Evolutionary conservation across 1,140 invertebrate species (phyloP).

Genomic region (Archivesica marissinica): DNA sequence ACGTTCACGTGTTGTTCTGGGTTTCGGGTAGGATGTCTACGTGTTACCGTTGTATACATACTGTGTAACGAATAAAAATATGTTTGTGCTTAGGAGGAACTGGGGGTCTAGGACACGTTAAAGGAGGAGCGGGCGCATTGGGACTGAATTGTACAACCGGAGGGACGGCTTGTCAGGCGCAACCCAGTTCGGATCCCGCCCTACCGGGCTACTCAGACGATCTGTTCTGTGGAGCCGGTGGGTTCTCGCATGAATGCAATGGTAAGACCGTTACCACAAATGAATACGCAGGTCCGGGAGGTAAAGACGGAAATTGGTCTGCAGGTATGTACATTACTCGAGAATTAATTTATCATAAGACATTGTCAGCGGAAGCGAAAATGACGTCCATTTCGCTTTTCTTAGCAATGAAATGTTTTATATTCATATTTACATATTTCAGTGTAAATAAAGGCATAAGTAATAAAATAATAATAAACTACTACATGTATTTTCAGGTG

Average conservation of each 20-base stretch:
- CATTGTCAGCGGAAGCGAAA: too few relatives aligned
- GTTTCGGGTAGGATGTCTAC: too few relatives aligned
- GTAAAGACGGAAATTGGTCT: constrained; percentile 6
- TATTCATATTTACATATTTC: too few relatives aligned
- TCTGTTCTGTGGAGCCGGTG: constrained; percentile 42
- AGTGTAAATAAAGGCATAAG: too few relatives aligned
- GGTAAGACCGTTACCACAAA: background rate
- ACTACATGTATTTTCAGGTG: constrained; percentile 37
- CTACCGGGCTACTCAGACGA: background rate
- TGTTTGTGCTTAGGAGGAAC: constrained; percentile 21
- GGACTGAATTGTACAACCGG: constrained; percentile 14
- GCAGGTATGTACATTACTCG: constrained; percentile 13
- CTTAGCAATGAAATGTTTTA: too few relatives aligned
- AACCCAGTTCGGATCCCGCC: background rate
- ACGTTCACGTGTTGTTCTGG: too few relatives aligned
- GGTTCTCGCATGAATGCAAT: constrained; percentile 27
- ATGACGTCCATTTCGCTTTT: too few relatives aligned
- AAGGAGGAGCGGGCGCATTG: background rate
- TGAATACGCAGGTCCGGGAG: constrained; percentile 30
- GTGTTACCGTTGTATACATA: too few relatives aligned
- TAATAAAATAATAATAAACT: too few relatives aligned
- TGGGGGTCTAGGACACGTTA: background rate
- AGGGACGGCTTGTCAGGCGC: background rate
- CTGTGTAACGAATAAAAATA: too few relatives aligned
- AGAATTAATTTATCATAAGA: too few relatives aligned